Evolutionary conservation across 1,140 invertebrate species (phyloP).

Genomic region (Drosophila willistoni): DNA sequence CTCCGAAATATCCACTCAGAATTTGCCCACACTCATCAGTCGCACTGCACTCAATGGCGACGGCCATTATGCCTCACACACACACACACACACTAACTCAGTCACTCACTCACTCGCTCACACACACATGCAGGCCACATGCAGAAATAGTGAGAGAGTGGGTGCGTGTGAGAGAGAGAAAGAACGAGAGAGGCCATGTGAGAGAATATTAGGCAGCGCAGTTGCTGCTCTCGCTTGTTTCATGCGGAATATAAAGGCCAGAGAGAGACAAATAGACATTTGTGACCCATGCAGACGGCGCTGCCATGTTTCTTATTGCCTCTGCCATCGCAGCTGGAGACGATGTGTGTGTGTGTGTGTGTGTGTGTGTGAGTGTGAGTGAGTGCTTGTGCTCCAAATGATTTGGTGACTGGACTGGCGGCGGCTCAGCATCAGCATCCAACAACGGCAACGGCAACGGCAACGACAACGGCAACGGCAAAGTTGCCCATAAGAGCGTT

Average conservation of each 20-base stretch:
- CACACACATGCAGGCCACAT: conserved; percentile 20
- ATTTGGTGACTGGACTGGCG: conserved; percentile 61
- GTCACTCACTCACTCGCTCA: neutral
- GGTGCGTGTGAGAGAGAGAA: neutral
- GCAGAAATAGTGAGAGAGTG: neutral
- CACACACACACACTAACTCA: conserved; percentile 20
- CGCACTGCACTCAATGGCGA: conserved; percentile 42
- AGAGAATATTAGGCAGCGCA: conserved; percentile 3
- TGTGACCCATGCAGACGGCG: conserved; percentile 22
- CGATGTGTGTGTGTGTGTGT: conserved; percentile 8
- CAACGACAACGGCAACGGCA: conserved; percentile 32
- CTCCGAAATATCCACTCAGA: conserved; percentile 18
- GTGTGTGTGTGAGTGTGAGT: conserved; percentile 20
- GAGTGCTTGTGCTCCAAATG: conserved; percentile 65
- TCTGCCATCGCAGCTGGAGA: conserved; percentile 48
- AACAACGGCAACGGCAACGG: conserved; percentile 23
- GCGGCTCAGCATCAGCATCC: conserved; percentile 41
- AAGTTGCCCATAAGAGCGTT: conserved; percentile 75
- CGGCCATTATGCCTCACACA: conserved; percentile 67
- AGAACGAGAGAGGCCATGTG: conserved; percentile 18
- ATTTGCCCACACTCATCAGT: conserved; percentile 27
- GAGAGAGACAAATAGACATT: conserved; percentile 56
- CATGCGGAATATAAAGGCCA: conserved; percentile 18
- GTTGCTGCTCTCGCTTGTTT: neutral
- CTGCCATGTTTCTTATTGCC: conserved; percentile 73